phyloP scores from a whole-genome alignment of 2,113 vertebrate species.

The Colistium nudipinnis region DNA sequence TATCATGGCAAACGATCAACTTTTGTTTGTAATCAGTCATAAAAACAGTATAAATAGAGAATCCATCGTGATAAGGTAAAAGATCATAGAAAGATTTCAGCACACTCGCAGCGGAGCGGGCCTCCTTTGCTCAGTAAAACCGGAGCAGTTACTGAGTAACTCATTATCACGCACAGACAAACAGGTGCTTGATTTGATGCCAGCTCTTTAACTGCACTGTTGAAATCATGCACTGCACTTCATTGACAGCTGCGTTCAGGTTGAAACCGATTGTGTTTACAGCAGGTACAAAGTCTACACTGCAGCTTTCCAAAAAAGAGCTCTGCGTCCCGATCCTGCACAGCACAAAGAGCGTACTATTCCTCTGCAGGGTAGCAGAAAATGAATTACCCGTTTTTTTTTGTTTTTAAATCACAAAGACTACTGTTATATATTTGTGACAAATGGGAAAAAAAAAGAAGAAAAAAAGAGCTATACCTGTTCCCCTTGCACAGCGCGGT shows the following conservation, averaged over 20 bases:
- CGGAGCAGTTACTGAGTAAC: conserved; percentile 71
- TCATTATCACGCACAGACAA: conserved; percentile 66
- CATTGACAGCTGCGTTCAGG: conserved; percentile 45
- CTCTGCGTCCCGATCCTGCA: conserved; percentile 39
- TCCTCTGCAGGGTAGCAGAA: conserved; percentile 21
- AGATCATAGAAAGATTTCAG: neutral
- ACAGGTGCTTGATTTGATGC: conserved; percentile 77
- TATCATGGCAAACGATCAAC: neutral
- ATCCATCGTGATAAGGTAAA: neutral
- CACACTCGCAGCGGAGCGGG: conserved; percentile 7
- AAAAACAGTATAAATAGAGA: too few relatives aligned
- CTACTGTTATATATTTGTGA: too few relatives aligned
- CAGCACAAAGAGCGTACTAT: conserved; percentile 67
- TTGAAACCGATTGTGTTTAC: conserved; percentile 64
- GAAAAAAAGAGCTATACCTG: conserved; percentile 72
- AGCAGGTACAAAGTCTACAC: conserved; percentile 74
- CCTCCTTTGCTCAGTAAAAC: conserved; percentile 66
- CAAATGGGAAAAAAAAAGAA: conserved; percentile 10
- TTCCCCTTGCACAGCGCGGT: conserved; percentile 69
- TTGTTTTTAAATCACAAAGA: neutral
- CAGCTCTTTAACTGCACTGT: conserved; percentile 48
- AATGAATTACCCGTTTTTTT: neutral
- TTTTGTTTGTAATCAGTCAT: neutral
- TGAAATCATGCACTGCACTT: conserved; percentile 50
- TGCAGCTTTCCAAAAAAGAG: conserved; percentile 56